Conservation (phyloP, 1,140 invertebrate genomes). For the Mycetomoellerius zeteki region DNA sequence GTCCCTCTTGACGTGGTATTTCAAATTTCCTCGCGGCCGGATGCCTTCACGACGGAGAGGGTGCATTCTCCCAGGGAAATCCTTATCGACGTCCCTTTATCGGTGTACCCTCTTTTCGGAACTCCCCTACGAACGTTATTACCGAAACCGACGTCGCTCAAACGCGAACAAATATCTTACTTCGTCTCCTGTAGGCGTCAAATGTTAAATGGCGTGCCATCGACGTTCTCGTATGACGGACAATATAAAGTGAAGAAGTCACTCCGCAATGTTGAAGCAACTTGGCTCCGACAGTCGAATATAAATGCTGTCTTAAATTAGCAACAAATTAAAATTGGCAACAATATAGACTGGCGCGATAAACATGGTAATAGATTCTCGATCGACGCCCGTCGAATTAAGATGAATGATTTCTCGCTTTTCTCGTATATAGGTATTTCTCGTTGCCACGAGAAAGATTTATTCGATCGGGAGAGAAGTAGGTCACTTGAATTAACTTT, state of each 20-base stretch:
- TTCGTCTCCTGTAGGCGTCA: conserved; percentile 25
- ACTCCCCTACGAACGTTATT: conserved; percentile 45
- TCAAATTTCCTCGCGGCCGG: conserved; percentile 56
- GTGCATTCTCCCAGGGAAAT: conserved; percentile 28
- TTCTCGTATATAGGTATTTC: not conserved
- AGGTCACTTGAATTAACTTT: not conserved
- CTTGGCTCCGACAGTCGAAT: not conserved
- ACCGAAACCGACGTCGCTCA: conserved; percentile 38
- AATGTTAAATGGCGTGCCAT: conserved; percentile 38
- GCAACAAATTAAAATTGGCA: too few relatives aligned
- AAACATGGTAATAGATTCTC: conserved; percentile 8
- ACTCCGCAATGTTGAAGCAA: conserved; percentile 18
- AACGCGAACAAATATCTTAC: conserved; percentile 61
- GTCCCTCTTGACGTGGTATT: conserved; percentile 37
- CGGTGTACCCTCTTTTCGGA: not conserved
- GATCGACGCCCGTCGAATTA: not conserved
- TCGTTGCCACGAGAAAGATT: not conserved
- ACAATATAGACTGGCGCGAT: not conserved
- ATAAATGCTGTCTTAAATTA: conserved; percentile 33
- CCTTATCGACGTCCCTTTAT: conserved; percentile 52
- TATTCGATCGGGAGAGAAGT: not conserved
- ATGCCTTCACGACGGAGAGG: conserved; percentile 41
- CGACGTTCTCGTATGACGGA: not conserved
- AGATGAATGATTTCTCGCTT: conserved; percentile 11
- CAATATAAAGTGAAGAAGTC: conserved; percentile 5